Base-by-base conservation (phyloP, 2,888 invertebrate genomes). In the Nasonovia ribisnigri region DNA sequence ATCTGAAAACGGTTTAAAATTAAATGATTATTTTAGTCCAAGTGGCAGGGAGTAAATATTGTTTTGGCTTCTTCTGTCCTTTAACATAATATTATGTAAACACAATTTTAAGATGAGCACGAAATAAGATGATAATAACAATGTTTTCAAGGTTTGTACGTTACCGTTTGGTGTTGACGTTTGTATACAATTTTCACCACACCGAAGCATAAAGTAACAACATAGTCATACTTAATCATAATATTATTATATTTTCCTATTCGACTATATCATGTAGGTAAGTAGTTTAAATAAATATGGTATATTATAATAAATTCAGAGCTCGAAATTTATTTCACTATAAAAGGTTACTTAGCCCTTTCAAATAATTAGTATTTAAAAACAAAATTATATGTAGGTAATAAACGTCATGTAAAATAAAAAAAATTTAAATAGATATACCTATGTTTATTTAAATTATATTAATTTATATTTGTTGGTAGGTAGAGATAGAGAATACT, bases 141-240 rank as follows among this genome's bases (percentile, higher is more conserved):
- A 67, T n/a, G n/a, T 67, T n/a, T 67, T 67, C 67, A 67, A 67
- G 67, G 67, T 67, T 67, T 67, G n/a, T n/a, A n/a, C n/a, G n/a
- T n/a, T 11, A n/a, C 67, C 16, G 13, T n/a, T 60, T 60, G 29
- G 60, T 20, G 29, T 60, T 60, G 60, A 60, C 20, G 29, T 29
- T 67, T 16, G 67, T n/a, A 67, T 16, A 16, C n/a, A 67, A 67
- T n/a, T 67, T n/a, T n/a, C 67, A 16, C n/a, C 57, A 8, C 0
- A 57, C 2, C 26, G 8, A 57, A 57, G 2, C 26, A 8, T 57
- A 24, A 24, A 5, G 8, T 26, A 57, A 26, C 57, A 26, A 54
- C 20, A 54, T 54, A 54, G 20, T 57, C 26, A 57, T 57, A 26
- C 26, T 57, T 57, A 26, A 57, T 57, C 26, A 26, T 57, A 26